A percentile compares a stretch with the other conserved stretches of the same genome.
phyloP scores from a whole-genome alignment of 2,113 vertebrate genomes.

The Paramisgurnus dabryanus region DNA sequence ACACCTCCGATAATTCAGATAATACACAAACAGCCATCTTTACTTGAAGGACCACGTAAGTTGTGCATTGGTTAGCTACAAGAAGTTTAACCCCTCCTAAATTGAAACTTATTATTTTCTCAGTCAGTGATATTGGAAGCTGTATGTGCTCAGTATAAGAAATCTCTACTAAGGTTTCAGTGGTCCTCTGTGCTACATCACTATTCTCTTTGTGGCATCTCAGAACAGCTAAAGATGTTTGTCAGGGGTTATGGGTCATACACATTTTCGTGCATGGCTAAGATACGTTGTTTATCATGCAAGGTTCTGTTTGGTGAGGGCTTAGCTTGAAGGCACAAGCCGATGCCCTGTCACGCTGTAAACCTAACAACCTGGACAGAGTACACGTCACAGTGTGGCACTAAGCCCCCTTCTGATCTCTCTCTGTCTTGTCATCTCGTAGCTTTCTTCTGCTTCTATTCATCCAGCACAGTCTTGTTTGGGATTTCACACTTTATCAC shows the following conservation, averaged over 20 bases:
- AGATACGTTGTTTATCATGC: constrained; percentile 21
- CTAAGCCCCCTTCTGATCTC: constrained; percentile 51
- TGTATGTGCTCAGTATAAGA: too few relatives aligned
- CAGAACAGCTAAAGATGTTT: constrained; percentile 2
- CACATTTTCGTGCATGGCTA: constrained; percentile 4
- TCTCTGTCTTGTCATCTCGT: constrained; percentile 22
- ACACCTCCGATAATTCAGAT: neutral
- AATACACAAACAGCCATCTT: neutral
- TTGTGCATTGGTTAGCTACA: neutral
- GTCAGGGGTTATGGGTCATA: neutral
- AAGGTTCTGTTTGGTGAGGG: constrained; percentile 32
- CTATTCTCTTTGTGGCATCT: constrained; percentile 3
- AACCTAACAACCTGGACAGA: constrained; percentile 43
- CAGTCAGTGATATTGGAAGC: too few relatives aligned
- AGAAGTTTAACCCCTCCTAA: neutral
- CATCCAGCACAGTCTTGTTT: constrained; percentile 60
- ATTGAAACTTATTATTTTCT: too few relatives aligned
- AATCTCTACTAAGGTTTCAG: neutral
- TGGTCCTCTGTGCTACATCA: neutral
- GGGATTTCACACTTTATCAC: constrained; percentile 67
- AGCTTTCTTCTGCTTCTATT: constrained; percentile 34
- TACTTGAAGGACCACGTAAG: neutral
- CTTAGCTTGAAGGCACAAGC: constrained; percentile 31
- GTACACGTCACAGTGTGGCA: constrained; percentile 30
- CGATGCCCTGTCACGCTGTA: constrained; percentile 45